Base-by-base conservation (phyloP, 2,113 vertebrate species). In the Rhizomys pruinosus region DNA sequence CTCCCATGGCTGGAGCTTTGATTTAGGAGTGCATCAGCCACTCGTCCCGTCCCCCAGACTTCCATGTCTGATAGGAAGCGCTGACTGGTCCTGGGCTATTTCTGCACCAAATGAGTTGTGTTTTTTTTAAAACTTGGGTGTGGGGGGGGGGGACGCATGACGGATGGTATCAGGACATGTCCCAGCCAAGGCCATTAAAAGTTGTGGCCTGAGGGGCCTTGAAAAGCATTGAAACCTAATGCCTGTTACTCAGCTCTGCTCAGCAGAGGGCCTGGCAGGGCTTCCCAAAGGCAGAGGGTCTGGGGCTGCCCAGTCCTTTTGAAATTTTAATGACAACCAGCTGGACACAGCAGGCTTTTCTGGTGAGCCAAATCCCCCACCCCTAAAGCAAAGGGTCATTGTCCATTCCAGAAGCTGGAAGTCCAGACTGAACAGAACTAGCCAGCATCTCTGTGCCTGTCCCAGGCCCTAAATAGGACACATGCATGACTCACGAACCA, bases 81-180 rank as follows among this genome's bases (percentile, higher is more conserved):
- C 64, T 84, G 89, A 69, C 57, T 68, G 0, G 34, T 11, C 37
- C 72, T 47, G 32, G 76, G 44, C 52, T 95, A 94, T 90, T 95
- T 95, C 73, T 95, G 87, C 39, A 76, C 76, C 84, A 87, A 72
- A 55, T 84, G 96, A 77, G 29, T 55, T 55, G n/a, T n/a, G n/a
- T n/a, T 78, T 61, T 15, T 23, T 42, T n/a, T 29, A 52, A 52
- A 52, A 52, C 76, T 85, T 47, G 15, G 63, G 89, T 87, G 71
- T 11, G 6, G 47, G 47, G 11, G 79, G 39, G 68, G 84, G 69
- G 68, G n/a, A n/a, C n/a, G n/a, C 42, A 5, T 90, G 94, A 95
- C 72, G 2, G 87, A 92, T 96, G 94, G 52, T 29, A 66, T 78
- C 87, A 57, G 39, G 80, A 72, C 39, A 0, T 1, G n/a, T 61